Evolutionary conservation across 1,140 invertebrate genomes (phyloP).

Genomic region (Drosophila sp.): DNA sequence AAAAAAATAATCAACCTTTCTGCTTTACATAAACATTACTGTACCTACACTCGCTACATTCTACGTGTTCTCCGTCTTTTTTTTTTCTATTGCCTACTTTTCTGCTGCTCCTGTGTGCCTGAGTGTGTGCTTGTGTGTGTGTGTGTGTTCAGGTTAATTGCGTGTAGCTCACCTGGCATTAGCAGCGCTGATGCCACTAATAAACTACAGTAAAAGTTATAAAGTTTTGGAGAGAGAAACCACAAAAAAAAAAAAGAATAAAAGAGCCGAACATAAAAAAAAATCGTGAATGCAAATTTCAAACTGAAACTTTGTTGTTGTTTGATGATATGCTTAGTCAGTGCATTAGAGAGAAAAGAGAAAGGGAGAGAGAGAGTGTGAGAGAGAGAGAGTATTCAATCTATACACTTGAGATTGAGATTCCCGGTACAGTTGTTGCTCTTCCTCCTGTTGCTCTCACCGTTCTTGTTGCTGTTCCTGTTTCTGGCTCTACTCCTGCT

Average conservation of each 20-base stretch:
- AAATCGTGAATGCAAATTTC: constrained; percentile 2
- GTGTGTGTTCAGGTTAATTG: constrained; percentile 48
- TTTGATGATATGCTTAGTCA: background rate
- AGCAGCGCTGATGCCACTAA: constrained; percentile 52
- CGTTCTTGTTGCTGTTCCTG: background rate
- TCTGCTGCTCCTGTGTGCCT: background rate
- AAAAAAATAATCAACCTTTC: too few relatives aligned
- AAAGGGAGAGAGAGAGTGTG: background rate
- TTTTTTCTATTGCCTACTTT: constrained; percentile 5
- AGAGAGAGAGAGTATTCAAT: background rate
- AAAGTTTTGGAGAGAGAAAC: constrained; percentile 18
- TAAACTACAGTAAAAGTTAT: constrained; percentile 32
- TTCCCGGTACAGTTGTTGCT: background rate
- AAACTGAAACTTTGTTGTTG: background rate
- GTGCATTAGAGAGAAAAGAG: background rate
- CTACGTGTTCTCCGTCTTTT: constrained; percentile 2
- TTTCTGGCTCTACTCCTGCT: constrained; percentile 5
- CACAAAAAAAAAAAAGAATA: background rate
- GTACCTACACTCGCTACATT: background rate
- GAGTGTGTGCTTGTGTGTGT: constrained; percentile 9
- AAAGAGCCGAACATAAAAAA: background rate
- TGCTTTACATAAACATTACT: background rate
- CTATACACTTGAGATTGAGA: background rate
- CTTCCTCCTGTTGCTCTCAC: background rate
- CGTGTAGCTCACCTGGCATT: constrained; percentile 55